Evolutionary conservation across 2,888 invertebrate species (phyloP).

Genomic region (Tenthredo distinguenda): DNA sequence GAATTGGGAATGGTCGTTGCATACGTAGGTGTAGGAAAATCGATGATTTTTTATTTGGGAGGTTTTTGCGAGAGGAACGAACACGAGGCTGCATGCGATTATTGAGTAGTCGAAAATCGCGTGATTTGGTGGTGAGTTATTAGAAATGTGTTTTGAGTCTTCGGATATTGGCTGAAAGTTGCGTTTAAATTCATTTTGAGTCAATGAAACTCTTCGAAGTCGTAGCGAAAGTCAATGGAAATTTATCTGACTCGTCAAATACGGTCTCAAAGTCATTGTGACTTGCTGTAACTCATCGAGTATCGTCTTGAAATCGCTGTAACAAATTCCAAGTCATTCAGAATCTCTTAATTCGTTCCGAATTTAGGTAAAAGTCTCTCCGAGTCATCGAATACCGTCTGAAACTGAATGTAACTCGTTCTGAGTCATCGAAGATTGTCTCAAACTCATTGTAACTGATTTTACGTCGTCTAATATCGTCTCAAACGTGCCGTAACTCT

Average conservation of each 20-base stretch:
- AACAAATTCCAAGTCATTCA: not conserved
- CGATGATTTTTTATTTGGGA: too few species aligned
- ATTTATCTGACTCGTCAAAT: not conserved
- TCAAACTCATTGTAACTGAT: not conserved
- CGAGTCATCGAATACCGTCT: not conserved
- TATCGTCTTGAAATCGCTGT: not conserved
- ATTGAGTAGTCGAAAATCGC: not conserved
- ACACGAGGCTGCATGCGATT: too few species aligned
- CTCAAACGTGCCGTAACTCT: not conserved
- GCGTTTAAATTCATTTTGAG: not conserved
- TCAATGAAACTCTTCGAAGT: not conserved
- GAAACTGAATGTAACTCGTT: not conserved
- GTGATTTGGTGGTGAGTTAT: not conserved
- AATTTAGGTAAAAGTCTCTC: too few species aligned
- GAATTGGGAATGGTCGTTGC: not conserved
- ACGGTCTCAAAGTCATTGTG: not conserved
- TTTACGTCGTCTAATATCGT: not conserved
- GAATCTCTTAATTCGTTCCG: not conserved
- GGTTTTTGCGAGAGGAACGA: too few species aligned
- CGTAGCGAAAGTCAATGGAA: too few species aligned
- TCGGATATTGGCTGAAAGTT: not conserved
- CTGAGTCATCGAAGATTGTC: not conserved
- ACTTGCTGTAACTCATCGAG: not conserved
- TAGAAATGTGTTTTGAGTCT: not conserved
- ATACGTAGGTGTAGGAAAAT: too few species aligned